Evolutionary conservation across 1,140 invertebrate genomes (phyloP), one percentile per base, ranked within the genome.

Genomic region (Saccostrea echinata): DNA sequence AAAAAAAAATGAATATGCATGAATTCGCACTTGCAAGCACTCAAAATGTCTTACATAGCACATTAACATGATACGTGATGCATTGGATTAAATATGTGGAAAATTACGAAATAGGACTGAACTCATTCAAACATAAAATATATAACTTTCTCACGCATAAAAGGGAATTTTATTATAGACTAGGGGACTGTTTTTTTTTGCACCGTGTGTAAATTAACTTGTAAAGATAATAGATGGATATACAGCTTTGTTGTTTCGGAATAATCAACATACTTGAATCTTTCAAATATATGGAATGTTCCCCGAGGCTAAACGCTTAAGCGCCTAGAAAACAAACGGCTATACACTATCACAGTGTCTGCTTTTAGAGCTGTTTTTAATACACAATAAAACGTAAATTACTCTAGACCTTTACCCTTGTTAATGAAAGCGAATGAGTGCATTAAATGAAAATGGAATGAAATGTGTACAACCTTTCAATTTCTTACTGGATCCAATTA

Each of bases 351-450:
- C 68, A 76, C 68, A 76, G 27, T 43, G 43, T 33, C 11, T 33
- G 68, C 68, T 76, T 76, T 76, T 76, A 76, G 68, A 76, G 68
- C 68, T 76, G 24, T 71, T 76, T n/a, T 76, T 30, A 27, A 76
- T 76, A 76, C 68, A 76, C 68, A 30, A 30, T 33, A 27, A 76
- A 30, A 76, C 24, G 68, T 33, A 76, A 76, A 76, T 76, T 76
- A 76, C 68, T 76, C 13, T 30, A 33, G 30, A 76, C 24, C 8
- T 30, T 76, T 76, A 76, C 68, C 55, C 68, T 76, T 13, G 24
- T 12, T 76, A 33, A 76, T 76, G 68, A 76, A 33, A 21, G 55
- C 55, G 55, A 61, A 61, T 61, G 55, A 61, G 18, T 61, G n/a
- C 55, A 61, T 9, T 33, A 76, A 76, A 76, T 76, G 68, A 76